A percentile compares a stretch with the other conserved stretches of the same genome.
Evolutionary conservation across 2,888 invertebrate species (phyloP).

Genomic region (Brachylomia viminalis): DNA sequence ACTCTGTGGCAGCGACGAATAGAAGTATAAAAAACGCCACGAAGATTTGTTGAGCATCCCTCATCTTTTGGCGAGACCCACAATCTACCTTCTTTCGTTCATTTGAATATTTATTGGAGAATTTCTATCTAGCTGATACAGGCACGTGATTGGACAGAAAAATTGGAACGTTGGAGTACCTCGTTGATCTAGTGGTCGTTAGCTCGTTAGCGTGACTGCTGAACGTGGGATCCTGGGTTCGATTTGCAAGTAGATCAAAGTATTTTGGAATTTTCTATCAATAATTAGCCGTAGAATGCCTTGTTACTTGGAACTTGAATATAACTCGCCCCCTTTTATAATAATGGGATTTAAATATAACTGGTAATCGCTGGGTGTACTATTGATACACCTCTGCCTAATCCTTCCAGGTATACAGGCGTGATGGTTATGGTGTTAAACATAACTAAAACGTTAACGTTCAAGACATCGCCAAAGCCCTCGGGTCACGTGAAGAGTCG

Average conservation of each 20-base stretch:
- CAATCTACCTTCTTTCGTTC: slow-evolving; percentile 37
- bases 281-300: not conserved
- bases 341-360: not conserved
- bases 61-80: slow-evolving; percentile 34
- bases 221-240: not conserved
- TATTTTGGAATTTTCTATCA: not conserved
- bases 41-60: slow-evolving; percentile 31
- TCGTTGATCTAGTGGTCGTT: not conserved
- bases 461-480: too few relatives aligned
- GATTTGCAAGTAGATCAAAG: not conserved
- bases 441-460: too few relatives aligned
- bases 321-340: not conserved
- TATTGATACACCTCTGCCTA: not conserved
- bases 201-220: too few relatives aligned
- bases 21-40: slow-evolving; percentile 33
- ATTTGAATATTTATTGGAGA: slow-evolving; percentile 66
- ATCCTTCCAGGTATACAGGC: not conserved
- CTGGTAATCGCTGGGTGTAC: too few relatives aligned
- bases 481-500: too few relatives aligned
- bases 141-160: slow-evolving; percentile 26
- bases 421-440: not conserved
- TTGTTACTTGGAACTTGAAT: not conserved
- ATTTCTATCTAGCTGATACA: slow-evolving; percentile 43
- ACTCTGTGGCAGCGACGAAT: not conserved
- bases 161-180: not conserved